These are phyloP conservation scores for Plecotus auritus DNA, from an alignment of 2,113 vertebrate genomes.

Conservation along the genomic window DNA sequence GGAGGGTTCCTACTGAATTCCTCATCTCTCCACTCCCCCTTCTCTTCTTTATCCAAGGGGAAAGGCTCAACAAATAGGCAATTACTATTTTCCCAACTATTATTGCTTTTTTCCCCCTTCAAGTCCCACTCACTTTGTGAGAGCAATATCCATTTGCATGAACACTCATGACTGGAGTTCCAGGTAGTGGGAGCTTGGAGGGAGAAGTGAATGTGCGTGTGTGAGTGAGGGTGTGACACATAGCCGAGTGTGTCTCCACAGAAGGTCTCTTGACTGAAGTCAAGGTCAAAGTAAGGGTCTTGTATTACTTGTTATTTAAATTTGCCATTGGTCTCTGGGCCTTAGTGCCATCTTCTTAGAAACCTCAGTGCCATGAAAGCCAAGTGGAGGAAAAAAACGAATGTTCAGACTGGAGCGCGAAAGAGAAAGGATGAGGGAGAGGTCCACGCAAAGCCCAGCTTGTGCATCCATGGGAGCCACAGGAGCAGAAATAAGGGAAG, in stretches of 20 bases:
- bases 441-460: slow-evolving; percentile 85
- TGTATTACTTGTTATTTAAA: background rate
- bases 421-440: slow-evolving; percentile 92
- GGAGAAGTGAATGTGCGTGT: background rate
- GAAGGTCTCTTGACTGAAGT: background rate
- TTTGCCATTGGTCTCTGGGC: background rate
- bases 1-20: background rate
- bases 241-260: background rate
- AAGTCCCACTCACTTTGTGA: background rate
- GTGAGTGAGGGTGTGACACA: background rate
- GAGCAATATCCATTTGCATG: background rate
- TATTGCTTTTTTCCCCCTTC: background rate
- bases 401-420: slow-evolving; percentile 78
- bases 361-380: background rate
- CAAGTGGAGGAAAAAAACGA: background rate
- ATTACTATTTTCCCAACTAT: background rate
- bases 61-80: background rate
- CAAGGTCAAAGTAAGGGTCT: background rate
- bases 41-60: background rate
- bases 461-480: background rate
- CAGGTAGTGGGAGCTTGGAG: background rate
- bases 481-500: background rate
- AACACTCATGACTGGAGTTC: background rate
- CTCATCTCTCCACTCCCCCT: fast-evolving
- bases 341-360: background rate